Evolutionary conservation across 2,888 invertebrate species (phyloP).

Genomic region (Lydus trimaculatus): DNA sequence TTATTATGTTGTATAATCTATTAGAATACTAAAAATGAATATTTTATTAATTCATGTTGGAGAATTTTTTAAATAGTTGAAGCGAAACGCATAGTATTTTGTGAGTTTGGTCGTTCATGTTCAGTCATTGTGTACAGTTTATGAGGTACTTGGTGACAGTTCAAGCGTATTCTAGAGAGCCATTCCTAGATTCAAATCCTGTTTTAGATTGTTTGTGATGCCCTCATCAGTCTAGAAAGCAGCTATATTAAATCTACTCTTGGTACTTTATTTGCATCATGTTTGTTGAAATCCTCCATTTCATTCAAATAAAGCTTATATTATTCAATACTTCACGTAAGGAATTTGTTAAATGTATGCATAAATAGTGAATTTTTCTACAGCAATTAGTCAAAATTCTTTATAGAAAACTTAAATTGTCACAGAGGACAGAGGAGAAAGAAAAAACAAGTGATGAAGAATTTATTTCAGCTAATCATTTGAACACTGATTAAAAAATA

Average conservation of each 20-base stretch:
- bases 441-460: neutral
- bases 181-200: conserved; percentile 49
- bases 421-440: too few relatives aligned
- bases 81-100: neutral
- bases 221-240: conserved; percentile 30
- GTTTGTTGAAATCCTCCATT: conserved; percentile 15
- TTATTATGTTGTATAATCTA: neutral
- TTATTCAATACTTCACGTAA: conserved; percentile 4
- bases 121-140: conserved; percentile 24
- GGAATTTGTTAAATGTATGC: conserved; percentile 14
- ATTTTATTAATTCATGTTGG: neutral
- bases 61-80: neutral
- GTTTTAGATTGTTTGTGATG: conserved; percentile 47
- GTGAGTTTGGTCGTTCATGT: conserved; percentile 1
- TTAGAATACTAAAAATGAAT: neutral
- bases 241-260: conserved; percentile 25
- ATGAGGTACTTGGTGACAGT: conserved; percentile 39
- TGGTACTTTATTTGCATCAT: conserved; percentile 24
- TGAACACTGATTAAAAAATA: conserved; percentile 52
- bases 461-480: conserved; percentile 20
- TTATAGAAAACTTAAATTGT: too few relatives aligned
- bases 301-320: conserved; percentile 4
- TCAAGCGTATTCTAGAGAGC: conserved; percentile 46
- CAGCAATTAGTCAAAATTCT: neutral
- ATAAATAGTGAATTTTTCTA: conserved; percentile 12